A percentile compares a stretch with the other conserved stretches of the same genome.
These are phyloP conservation scores for Bos javanicus DNA, from an alignment of 2,113 vertebrate genomes.

Conservation along the genomic window DNA sequence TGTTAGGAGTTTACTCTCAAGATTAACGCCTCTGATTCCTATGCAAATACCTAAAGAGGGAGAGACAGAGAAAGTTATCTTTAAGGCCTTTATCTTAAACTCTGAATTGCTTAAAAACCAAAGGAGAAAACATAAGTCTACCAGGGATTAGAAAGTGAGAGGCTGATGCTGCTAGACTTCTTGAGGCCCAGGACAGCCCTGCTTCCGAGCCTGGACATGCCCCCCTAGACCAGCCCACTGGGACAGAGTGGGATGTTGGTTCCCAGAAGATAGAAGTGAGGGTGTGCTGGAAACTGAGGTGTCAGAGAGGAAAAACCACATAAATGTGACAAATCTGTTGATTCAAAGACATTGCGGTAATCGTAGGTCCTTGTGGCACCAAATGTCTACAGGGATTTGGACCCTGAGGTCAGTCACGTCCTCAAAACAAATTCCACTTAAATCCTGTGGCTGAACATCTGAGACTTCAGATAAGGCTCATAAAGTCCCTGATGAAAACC, in stretches of 20 bases:
- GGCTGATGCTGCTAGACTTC: background rate
- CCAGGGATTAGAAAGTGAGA: background rate
- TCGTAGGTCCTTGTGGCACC: background rate
- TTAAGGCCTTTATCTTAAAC: conserved; percentile 41
- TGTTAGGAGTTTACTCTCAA: conserved; percentile 10
- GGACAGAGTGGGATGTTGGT: background rate
- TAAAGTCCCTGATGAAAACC: background rate
- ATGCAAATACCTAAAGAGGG: conserved; percentile 48
- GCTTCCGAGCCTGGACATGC: background rate
- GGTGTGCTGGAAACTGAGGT: background rate
- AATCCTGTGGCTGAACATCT: background rate
- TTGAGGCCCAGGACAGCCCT: background rate
- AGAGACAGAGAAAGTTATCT: conserved; percentile 27
- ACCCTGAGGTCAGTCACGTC: background rate
- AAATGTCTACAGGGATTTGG: background rate
- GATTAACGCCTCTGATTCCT: conserved; percentile 51
- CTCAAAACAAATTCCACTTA: background rate
- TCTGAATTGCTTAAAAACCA: background rate
- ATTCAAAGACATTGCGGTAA: background rate
- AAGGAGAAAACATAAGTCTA: background rate
- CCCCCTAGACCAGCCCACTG: background rate
- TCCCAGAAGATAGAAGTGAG: conserved; percentile 36
- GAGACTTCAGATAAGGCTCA: background rate
- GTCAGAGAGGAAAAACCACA: background rate
- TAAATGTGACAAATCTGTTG: background rate